Evolutionary conservation across 2,888 invertebrate species (phyloP).

Genomic region (Agelastica alni): DNA sequence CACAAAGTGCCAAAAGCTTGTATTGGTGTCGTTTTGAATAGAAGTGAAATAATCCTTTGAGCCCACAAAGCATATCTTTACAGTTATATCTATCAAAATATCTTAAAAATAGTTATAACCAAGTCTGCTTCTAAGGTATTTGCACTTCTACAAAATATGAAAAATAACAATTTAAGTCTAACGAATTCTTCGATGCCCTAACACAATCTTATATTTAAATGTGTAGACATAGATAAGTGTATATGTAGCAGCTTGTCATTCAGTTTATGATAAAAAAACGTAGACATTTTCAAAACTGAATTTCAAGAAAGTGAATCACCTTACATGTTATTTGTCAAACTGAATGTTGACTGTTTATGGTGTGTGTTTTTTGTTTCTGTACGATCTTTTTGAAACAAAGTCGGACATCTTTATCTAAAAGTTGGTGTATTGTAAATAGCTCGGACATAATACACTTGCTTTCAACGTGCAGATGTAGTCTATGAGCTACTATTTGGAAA

Average conservation of each 20-base stretch:
- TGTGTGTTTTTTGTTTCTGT: slow-evolving; percentile 45
- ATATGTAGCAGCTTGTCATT: slow-evolving; percentile 50
- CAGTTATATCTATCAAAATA: no score
- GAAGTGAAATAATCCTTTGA: no score
- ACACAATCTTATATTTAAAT: slow-evolving; percentile 51
- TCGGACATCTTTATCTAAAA: slow-evolving; percentile 9
- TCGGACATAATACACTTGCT: no score
- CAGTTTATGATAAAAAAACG: slow-evolving; percentile 31
- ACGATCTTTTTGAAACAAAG: no score
- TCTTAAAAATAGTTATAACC: no score
- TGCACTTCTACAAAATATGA: no score
- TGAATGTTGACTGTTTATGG: slow-evolving; percentile 53
- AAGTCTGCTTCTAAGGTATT: no score
- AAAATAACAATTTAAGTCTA: slow-evolving; percentile 38
- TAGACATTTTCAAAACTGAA: slow-evolving; percentile 32
- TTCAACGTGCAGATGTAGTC: no score
- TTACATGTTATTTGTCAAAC: slow-evolving; percentile 51
- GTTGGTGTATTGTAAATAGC: background rate
- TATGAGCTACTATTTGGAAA: no score
- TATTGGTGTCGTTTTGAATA: no score
- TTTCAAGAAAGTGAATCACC: slow-evolving; percentile 38
- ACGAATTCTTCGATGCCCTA: slow-evolving; percentile 42
- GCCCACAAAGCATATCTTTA: no score
- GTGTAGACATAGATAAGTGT: slow-evolving; percentile 53
- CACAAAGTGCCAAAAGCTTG: no score